A percentile compares a stretch with the other conserved stretches of the same genome.
Evolutionary conservation across 2,797 vertebrate species (phyloP).

Genomic region (Uromys caudimaculatus): DNA sequence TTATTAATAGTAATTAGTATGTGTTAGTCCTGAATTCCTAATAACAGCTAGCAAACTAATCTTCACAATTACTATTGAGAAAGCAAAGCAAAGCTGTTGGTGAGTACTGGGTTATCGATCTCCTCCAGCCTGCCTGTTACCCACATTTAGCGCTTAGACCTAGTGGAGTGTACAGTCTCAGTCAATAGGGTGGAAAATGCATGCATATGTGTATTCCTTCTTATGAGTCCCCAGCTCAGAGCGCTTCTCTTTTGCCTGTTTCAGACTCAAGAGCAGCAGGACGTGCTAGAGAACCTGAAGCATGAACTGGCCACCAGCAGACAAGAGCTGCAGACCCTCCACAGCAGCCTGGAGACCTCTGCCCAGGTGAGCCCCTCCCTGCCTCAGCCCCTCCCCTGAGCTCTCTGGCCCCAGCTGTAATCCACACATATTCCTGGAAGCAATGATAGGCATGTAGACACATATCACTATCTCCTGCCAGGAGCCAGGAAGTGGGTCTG

Average conservation of each 20-base stretch:
- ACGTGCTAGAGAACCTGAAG: constrained; percentile 92
- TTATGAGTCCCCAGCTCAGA: not conserved
- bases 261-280: constrained; percentile 93
- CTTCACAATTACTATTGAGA: not conserved
- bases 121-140: not conserved
- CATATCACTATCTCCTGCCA: not conserved
- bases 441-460: not conserved
- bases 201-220: not conserved
- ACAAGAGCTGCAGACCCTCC: constrained; percentile 91
- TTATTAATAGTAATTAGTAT: not conserved
- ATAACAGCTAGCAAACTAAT: not conserved
- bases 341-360: constrained; percentile 88
- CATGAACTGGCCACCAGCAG: constrained; percentile 92
- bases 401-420: not conserved
- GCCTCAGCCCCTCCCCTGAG: not conserved
- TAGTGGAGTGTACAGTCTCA: not conserved
- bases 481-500: not conserved
- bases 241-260: not conserved
- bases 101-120: too few species aligned
- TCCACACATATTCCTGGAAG: fast-evolving
- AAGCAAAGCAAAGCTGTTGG: not conserved
- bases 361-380: constrained; percentile 89
- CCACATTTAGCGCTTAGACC: not conserved
- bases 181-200: not conserved
- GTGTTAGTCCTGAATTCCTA: not conserved